These are phyloP conservation scores for Pristionchus fissidentatus DNA, from an alignment of 2,888 invertebrate genomes.

Conservation along the genomic window DNA sequence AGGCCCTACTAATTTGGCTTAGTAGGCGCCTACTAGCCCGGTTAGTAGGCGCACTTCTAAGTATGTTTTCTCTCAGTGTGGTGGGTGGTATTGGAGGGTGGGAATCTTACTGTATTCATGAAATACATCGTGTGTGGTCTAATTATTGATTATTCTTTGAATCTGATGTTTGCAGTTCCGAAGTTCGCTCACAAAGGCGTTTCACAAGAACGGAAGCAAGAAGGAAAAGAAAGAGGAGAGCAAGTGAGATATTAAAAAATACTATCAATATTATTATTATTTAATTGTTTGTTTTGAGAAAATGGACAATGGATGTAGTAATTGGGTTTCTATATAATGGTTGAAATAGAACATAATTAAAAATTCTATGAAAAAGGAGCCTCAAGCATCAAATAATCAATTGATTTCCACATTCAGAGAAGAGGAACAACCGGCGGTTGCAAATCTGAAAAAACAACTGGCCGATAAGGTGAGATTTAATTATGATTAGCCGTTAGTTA, in stretches of 20 bases:
- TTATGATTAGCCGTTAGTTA: no score
- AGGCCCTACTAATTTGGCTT: no score
- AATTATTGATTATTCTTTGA: neutral
- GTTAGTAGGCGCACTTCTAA: no score
- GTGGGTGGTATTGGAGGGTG: neutral
- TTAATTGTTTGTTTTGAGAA: no score
- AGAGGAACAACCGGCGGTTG: constrained; percentile 46
- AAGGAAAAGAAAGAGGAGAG: constrained; percentile 67
- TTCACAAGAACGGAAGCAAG: constrained; percentile 78
- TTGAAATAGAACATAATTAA: no score
- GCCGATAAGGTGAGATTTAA: constrained; percentile 96
- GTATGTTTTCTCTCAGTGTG: no score
- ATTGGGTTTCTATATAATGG: no score
- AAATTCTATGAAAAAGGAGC: no score
- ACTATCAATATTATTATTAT: neutral
- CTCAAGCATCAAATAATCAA: no score
- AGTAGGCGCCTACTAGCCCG: no score
- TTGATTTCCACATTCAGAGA: constrained; percentile 13
- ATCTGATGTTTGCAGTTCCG: constrained; percentile 82
- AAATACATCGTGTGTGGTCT: constrained; percentile 23
- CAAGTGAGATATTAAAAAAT: neutral
- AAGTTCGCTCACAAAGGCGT: constrained; percentile 97
- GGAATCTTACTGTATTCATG: neutral
- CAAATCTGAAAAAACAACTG: constrained; percentile 87
- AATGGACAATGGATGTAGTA: no score